Evolutionary conservation across 2,888 invertebrate genomes (phyloP), one percentile per base, ranked within the genome.

Genomic region (Thyatira batis): DNA sequence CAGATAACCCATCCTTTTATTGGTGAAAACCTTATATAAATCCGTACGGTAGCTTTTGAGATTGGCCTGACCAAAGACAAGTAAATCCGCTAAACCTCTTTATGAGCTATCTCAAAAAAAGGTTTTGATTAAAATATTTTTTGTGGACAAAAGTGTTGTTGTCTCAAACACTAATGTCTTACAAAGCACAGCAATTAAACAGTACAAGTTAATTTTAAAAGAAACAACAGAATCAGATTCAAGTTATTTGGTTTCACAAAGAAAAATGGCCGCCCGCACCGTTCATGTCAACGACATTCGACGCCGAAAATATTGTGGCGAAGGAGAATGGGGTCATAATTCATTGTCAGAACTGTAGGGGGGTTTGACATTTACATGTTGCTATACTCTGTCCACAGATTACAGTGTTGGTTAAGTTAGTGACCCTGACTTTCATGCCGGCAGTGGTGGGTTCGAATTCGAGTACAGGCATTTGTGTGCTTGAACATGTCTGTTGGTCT

Each of bases 211-310:
- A 48, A 48, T 48, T 48, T 27, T 11, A 20, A 48, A 48, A 48
- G 20, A 17, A 43, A 46, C 25, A 46, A 27, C 17, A 46, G 9
- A 27, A 27, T 17, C 17, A 27, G 13, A 13, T 46, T n/a, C 45
- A 45, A 39, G 11, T 20, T n/a, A 46, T 46, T 48, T 48, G 2
- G 48, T 48, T 48, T 27, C 39, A 52, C 48, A 52, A 52, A 48
- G 52, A 46, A 52, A 39, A 20, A 52, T 48, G 52, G 52, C 52
- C 33, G 39, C 21, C n/a, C n/a, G n/a, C n/a, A n/a, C n/a, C 39
- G 46, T 11, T 52, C n/a, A 39, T 52, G 52, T 48, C 52, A 52
- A 52, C 46, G 52, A 52, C 52, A 48, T 48, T 52, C 17, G 46
- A 17, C 45, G 45, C 52, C 52, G 45, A 48, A 52, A 52, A 52